Percentiles rank a stretch among this genome's conserved stretches.
Conservation (phyloP, 2,113 vertebrate species). For the Mola mola region DNA sequence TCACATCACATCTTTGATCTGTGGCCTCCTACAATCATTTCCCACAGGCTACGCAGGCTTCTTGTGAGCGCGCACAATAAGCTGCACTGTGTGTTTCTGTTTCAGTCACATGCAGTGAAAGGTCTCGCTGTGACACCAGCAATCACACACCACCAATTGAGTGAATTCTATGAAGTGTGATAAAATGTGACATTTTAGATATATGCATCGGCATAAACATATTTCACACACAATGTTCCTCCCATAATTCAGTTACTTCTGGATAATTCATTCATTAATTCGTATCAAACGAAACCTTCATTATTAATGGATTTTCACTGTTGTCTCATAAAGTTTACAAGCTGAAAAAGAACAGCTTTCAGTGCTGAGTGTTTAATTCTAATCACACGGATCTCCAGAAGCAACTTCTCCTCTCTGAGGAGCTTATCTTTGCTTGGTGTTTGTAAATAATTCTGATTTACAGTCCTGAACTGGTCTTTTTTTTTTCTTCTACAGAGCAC, state of each 20-base stretch:
- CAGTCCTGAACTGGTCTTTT: neutral
- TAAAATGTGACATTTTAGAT: too few relatives aligned
- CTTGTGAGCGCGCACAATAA: slow-evolving; percentile 62
- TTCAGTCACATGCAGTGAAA: slow-evolving; percentile 64
- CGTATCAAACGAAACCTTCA: too few relatives aligned
- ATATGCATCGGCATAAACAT: neutral
- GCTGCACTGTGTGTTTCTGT: slow-evolving; percentile 60
- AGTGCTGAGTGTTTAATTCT: too few relatives aligned
- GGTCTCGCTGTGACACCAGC: slow-evolving; percentile 21
- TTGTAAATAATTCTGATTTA: neutral
- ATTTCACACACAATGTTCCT: too few relatives aligned
- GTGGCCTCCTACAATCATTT: slow-evolving; percentile 63
- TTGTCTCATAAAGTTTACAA: too few relatives aligned
- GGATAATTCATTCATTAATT: too few relatives aligned
- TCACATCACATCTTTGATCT: slow-evolving; percentile 69
- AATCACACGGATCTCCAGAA: too few relatives aligned
- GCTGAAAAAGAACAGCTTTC: too few relatives aligned
- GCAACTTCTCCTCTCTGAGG: too few relatives aligned
- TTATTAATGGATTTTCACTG: too few relatives aligned
- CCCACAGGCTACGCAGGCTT: slow-evolving; percentile 61
- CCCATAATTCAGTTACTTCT: too few relatives aligned
- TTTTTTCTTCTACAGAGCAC: slow-evolving; percentile 1
- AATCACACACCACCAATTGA: slow-evolving; percentile 3
- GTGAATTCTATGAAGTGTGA: neutral
- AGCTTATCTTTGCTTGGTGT: slow-evolving; percentile 14